These are phyloP conservation scores for Tenodera sinensis DNA, from an alignment of 2,888 invertebrate genomes.

Conservation along the genomic window DNA sequence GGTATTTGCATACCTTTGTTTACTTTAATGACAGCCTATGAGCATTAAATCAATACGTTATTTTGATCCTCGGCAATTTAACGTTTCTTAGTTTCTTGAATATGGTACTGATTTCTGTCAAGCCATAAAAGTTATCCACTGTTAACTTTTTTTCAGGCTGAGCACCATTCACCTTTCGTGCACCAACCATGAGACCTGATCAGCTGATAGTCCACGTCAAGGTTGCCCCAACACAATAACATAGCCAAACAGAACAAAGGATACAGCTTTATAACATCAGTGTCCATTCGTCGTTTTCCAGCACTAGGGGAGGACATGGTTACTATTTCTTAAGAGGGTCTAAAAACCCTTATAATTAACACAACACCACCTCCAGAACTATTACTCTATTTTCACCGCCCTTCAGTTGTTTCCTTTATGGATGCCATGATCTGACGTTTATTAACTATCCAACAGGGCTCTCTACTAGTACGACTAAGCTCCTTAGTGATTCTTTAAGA, in stretches of 20 bases:
- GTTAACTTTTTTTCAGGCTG: too few species aligned
- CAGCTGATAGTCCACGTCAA: slow-evolving; percentile 18
- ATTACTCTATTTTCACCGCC: background rate
- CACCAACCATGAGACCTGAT: slow-evolving; percentile 11
- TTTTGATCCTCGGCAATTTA: too few species aligned
- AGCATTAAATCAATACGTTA: too few species aligned
- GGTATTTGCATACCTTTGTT: too few species aligned
- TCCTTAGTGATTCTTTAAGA: background rate
- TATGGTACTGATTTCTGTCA: too few species aligned
- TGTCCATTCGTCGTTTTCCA: slow-evolving; percentile 99
- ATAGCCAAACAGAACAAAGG: slow-evolving; percentile 2
- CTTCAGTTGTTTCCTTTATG: slow-evolving; percentile 1
- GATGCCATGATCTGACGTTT: background rate
- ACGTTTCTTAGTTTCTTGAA: too few species aligned
- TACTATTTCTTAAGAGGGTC: background rate
- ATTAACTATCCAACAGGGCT: background rate
- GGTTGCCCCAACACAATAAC: background rate
- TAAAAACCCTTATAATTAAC: background rate
- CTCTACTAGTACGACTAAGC: background rate
- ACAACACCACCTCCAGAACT: slow-evolving; percentile 7
- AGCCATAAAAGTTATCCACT: too few species aligned
- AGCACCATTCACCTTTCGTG: background rate
- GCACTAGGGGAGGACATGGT: slow-evolving; percentile 98
- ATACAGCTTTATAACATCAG: slow-evolving; percentile 95
- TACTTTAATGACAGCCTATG: too few species aligned